Percentiles rank a stretch among this genome's conserved stretches.
Conservation (phyloP, 2,888 invertebrate species). For the Leucoma salicis region DNA sequence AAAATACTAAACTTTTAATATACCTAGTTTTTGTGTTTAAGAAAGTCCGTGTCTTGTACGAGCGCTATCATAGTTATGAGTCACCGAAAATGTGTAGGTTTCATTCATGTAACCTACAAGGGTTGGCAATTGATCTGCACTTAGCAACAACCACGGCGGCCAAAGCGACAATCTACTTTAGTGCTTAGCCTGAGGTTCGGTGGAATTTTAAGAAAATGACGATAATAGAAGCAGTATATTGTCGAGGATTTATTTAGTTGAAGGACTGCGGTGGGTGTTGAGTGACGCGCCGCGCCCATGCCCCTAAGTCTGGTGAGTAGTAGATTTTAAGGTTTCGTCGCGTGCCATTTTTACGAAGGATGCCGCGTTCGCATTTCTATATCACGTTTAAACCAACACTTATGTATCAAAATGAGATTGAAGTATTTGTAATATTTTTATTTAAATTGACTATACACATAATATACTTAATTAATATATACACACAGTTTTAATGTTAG, state of each 20-base stretch:
- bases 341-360: slow-evolving; percentile 65
- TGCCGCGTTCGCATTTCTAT: slow-evolving; percentile 43
- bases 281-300: slow-evolving; percentile 79
- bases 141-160: slow-evolving; percentile 68
- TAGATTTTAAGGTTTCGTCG: slow-evolving; percentile 76
- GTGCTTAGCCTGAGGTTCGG: slow-evolving; percentile 56
- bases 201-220: slow-evolving; percentile 61
- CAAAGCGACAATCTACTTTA: slow-evolving; percentile 52
- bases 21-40: slow-evolving; percentile 20
- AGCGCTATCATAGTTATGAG: slow-evolving; percentile 45
- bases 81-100: slow-evolving; percentile 64
- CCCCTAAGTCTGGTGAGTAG: slow-evolving; percentile 75
- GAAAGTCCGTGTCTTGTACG: slow-evolving; percentile 28
- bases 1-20: slow-evolving; percentile 26
- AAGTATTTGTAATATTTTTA: slow-evolving; percentile 16
- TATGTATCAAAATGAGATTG: slow-evolving; percentile 24
- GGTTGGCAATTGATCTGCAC: slow-evolving; percentile 67
- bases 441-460: too few species aligned
- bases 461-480: too few species aligned
- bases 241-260: slow-evolving; percentile 72
- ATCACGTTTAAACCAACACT: slow-evolving; percentile 44
- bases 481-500: too few species aligned
- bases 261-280: slow-evolving; percentile 63
- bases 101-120: slow-evolving; percentile 73
- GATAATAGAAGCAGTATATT: slow-evolving; percentile 58